These are phyloP conservation scores for Odontamblyopus lacepedii DNA, from an alignment of 2,797 vertebrate genomes.

Conservation along the genomic window DNA sequence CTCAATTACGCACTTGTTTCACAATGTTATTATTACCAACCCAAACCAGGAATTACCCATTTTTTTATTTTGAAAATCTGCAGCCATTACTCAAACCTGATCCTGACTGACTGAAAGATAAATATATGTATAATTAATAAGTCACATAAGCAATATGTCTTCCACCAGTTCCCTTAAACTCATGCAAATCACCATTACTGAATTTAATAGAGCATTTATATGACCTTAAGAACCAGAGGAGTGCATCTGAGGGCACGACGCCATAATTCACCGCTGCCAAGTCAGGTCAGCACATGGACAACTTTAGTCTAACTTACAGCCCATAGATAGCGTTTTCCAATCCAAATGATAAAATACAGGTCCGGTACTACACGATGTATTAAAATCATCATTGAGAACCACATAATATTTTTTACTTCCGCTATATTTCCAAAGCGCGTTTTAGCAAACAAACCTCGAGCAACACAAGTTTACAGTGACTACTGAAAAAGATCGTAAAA, in stretches of 20 bases:
- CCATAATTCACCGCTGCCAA: slow-evolving; percentile 11
- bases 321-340: neutral
- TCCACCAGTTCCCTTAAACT: neutral
- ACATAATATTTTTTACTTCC: neutral
- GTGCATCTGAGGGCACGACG: neutral
- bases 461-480: neutral
- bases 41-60: no score
- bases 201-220: neutral
- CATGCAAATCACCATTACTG: neutral
- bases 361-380: neutral
- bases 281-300: slow-evolving; percentile 20
- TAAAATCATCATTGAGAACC: neutral
- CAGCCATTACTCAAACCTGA: no score
- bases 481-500: no score
- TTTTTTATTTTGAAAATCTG: no score
- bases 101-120: no score
- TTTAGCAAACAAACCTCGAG: neutral
- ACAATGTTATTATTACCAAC: no score
- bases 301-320: neutral
- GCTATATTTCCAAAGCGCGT: neutral
- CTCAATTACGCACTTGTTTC: no score
- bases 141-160: no score
- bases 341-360: neutral
- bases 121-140: no score
- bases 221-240: neutral